Conservation (phyloP, 2,888 invertebrate genomes). For the Amphimallon solstitiale region DNA sequence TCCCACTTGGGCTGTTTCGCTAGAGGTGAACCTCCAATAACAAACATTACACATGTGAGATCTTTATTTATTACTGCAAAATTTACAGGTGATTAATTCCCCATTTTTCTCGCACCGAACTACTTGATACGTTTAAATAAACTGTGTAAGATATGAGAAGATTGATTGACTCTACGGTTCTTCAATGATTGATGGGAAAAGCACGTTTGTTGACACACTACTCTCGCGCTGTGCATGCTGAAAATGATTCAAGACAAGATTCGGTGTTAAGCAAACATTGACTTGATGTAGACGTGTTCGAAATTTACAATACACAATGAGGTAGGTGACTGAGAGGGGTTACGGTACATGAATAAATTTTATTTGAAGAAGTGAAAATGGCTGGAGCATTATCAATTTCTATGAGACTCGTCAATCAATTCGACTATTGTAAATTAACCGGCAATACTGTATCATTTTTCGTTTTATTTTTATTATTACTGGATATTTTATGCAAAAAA, state of each 20-base stretch:
- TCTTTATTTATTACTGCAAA: conserved; percentile 26
- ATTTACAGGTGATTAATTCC: conserved; percentile 32
- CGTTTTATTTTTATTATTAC: no score
- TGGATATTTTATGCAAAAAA: no score
- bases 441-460: no score
- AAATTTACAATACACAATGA: conserved; percentile 29
- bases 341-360: not conserved
- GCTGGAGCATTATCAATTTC: not conserved
- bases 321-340: not conserved
- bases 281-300: conserved; percentile 24
- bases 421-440: no score
- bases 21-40: not conserved
- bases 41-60: conserved; percentile 13
- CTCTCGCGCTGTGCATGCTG: conserved; percentile 18
- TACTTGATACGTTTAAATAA: conserved; percentile 33
- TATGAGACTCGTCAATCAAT: no score
- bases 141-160: conserved; percentile 28
- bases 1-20: not conserved
- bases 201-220: conserved; percentile 27
- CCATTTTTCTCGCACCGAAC: conserved; percentile 22
- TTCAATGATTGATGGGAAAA: conserved; percentile 33
- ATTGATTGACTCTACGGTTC: conserved; percentile 28
- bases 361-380: not conserved
- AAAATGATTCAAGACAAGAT: conserved; percentile 31
- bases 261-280: conserved; percentile 26